Base-by-base conservation (phyloP, 2,113 vertebrate species). In the Pyxicephalus adspersus region DNA sequence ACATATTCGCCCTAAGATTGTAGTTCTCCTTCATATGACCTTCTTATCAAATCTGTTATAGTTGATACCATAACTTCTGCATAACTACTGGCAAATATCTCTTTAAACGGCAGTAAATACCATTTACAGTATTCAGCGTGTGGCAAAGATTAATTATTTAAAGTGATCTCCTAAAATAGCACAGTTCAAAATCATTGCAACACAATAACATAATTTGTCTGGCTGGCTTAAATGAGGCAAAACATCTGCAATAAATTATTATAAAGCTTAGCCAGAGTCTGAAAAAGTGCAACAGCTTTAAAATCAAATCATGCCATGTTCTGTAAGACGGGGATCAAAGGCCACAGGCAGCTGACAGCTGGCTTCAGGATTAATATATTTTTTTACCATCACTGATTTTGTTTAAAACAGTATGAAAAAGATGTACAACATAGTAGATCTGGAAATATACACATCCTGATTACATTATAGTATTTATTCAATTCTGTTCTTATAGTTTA, bases 301-400 rank as follows among this genome's bases (percentile, higher is more conserved):
- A 58, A 75, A 82, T 82, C 80, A 74, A 82, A 82, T 82, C 80
- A 82, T 65, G 51, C 73, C 68, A 73, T 81, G 68, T 82, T 75
- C 51, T 75, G 71, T 51, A 75, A 81, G 61, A 52, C 29, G 75
- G 51, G 75, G 71, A 75, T 82, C 80, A 82, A 63, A 75, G 80
- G 80, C 26, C 71, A 82, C 18, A 0, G 51, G 70, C 70, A 66
- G 70, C 61, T 28, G 80, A 57, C 80, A 82, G 80, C 80, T 82
- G 80, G n/a, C 18, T 75, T 75, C 63, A 55, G 80, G 80, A 75
- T 82, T 82, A 82, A 66, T 58, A 75, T 75, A 29, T 74, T 54
- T 54, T 25, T 20, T 26, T 29, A 34, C 60, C 19, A 55, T 34
- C 66, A 50, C 66, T 22, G 28, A 28, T 61, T 73, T 73, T 63